These are phyloP conservation scores for Helicoverpa armigera DNA, from an alignment of 1,140 invertebrate genomes.

Conservation along the genomic window DNA sequence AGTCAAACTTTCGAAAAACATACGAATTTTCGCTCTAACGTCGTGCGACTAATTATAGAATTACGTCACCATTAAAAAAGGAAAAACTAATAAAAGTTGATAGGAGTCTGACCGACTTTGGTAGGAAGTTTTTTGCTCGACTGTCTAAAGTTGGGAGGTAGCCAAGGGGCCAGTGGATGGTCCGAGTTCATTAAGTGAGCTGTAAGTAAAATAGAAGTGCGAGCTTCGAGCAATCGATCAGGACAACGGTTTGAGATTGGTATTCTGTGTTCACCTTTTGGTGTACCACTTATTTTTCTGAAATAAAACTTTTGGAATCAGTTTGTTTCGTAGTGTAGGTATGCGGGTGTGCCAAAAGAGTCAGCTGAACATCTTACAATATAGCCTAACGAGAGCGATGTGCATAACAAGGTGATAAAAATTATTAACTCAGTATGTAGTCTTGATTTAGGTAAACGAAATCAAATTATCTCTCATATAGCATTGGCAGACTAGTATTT, in stretches of 20 bases:
- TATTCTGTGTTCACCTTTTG: background rate
- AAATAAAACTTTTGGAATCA: background rate
- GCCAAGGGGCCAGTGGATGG: conserved; percentile 30
- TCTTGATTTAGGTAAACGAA: no score
- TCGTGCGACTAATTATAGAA: conserved; percentile 18
- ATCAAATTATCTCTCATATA: no score
- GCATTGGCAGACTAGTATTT: conserved; percentile 11
- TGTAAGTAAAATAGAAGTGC: conserved; percentile 38
- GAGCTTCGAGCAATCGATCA: conserved; percentile 13
- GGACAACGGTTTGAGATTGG: conserved; percentile 21
- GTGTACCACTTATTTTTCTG: background rate
- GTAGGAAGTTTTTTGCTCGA: background rate
- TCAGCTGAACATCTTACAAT: no score
- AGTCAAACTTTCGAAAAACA: conserved; percentile 4
- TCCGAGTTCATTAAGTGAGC: conserved; percentile 36
- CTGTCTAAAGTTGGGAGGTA: conserved; percentile 36
- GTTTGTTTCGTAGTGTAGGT: no score
- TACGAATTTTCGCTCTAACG: background rate
- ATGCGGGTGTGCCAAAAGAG: no score
- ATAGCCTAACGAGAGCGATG: no score
- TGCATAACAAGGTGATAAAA: no score
- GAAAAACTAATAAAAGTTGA: conserved; percentile 22
- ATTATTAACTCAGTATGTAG: no score
- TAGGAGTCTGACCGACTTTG: conserved; percentile 33
- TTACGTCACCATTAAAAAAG: background rate